phyloP scores from a whole-genome alignment of 2,113 vertebrate genomes.

The Leuciscus idus region DNA sequence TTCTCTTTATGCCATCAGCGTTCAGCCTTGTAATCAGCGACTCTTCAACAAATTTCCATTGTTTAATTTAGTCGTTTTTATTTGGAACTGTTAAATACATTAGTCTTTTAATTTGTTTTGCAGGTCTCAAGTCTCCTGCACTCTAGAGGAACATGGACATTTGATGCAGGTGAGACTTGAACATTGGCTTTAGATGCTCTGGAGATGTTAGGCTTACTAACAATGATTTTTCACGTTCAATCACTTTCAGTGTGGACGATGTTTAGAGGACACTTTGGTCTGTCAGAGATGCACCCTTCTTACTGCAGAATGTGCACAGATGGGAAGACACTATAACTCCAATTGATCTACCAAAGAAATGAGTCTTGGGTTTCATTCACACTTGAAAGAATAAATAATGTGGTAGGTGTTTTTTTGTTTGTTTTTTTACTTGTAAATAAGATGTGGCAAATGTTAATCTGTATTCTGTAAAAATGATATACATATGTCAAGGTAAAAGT shows the following conservation, averaged over 20 bases:
- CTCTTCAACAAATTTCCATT: not conserved
- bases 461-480: not conserved
- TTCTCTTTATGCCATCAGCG: slow-evolving; percentile 12
- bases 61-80: not conserved
- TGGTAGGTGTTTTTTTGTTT: not conserved
- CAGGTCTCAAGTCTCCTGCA: not conserved
- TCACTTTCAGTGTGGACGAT: not conserved
- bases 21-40: not conserved
- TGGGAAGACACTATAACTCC: not conserved
- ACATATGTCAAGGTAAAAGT: not conserved
- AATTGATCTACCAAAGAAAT: not conserved
- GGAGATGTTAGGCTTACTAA: not conserved
- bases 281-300: slow-evolving; percentile 2
- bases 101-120: not conserved
- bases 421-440: not conserved
- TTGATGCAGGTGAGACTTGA: slow-evolving; percentile 27
- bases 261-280: not conserved
- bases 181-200: not conserved
- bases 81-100: not conserved
- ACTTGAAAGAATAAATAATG: not conserved
- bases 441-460: not conserved
- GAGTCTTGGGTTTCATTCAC: not conserved
- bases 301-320: not conserved
- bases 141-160: not conserved
- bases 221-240: not conserved